Evolutionary conservation across 1,140 invertebrate genomes (phyloP), one percentile per base, ranked within the genome.

Genomic region (Dreissena rostriformis): DNA sequence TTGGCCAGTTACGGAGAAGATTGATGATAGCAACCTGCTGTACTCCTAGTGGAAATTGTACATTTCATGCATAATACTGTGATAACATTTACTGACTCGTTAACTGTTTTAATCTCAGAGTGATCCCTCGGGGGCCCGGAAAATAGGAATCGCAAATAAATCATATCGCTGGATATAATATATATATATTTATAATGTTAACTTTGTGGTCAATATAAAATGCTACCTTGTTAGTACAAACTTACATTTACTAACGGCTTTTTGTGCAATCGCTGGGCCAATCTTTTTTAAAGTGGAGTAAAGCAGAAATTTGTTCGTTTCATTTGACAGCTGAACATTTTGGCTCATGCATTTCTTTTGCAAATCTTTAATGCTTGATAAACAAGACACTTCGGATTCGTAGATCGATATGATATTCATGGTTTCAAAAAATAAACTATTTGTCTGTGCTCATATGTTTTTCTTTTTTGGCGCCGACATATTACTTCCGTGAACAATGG

Each of bases 241-340:
- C 91, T 91, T 87, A 92, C 91, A 87, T 87, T 90, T 92, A 39
- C 86, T 86, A 1, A 92, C 86, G 6, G 91, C 79, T 82, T 91
- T 91, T 82, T 91, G 90, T 15, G 90, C 90, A 11, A 87, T 84
- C 57, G 84, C 86, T 26, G 90, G 89, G 5, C 90, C 90, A 6
- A 92, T 57, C 83, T 91, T 90, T 81, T 90, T 89, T 68, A 92
- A 28, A 11, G 88, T 91, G 26, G 86, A 82, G 68, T 91, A 90
- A 4, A 92, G 76, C 10, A 92, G 84, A 80, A 84, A 91, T 72
- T 86, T 83, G 72, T 91, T 92, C 4, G 91, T 91, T 73, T 92
- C 91, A 6, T 72, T 17, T 22, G 91, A 92, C 68, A 92, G 90
- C 39, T 86, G 85, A 14, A 91, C 53, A 72, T 89, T 86, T 71